Percentiles rank a stretch among this genome's conserved stretches.
Evolutionary conservation across 1,140 invertebrate species (phyloP).

Genomic region (Brachionus rotundiformis): DNA sequence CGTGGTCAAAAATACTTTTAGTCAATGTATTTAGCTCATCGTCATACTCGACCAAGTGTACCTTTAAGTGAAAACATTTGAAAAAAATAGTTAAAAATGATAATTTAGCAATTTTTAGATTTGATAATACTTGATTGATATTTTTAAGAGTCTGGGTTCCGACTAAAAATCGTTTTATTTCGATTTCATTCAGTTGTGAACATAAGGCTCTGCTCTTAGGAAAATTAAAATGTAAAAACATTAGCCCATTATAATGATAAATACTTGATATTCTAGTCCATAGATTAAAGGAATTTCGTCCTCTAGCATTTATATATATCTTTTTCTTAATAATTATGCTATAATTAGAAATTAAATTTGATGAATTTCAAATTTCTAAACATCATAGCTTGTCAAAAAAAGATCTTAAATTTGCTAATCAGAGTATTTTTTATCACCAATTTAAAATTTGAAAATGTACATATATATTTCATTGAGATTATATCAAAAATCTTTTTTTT

Average conservation of each 20-base stretch:
- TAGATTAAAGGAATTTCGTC: constrained; percentile 50
- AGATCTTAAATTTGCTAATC: background rate
- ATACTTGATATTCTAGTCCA: constrained; percentile 52
- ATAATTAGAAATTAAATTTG: background rate
- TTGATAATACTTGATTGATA: constrained; percentile 1
- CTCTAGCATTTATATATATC: constrained; percentile 20
- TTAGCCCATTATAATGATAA: background rate
- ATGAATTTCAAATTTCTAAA: background rate
- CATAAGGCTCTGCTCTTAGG: constrained; percentile 40
- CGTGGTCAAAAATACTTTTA: constrained; percentile 44
- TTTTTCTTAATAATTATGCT: constrained; percentile 20
- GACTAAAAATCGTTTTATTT: constrained; percentile 41
- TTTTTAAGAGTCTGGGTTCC: constrained; percentile 42
- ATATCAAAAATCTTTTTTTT: too few species aligned
- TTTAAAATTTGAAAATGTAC: background rate
- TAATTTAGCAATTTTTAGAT: too few species aligned
- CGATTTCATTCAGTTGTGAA: constrained; percentile 11
- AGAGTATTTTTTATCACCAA: background rate
- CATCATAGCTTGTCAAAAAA: background rate
- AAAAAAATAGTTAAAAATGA: too few species aligned
- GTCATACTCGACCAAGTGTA: constrained; percentile 50
- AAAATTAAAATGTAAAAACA: too few species aligned
- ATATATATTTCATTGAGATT: too few species aligned
- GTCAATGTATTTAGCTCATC: constrained; percentile 11
- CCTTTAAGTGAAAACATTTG: background rate